Evolutionary conservation across 2,113 vertebrate genomes (phyloP).

Genomic region (Lagopus leucura): DNA sequence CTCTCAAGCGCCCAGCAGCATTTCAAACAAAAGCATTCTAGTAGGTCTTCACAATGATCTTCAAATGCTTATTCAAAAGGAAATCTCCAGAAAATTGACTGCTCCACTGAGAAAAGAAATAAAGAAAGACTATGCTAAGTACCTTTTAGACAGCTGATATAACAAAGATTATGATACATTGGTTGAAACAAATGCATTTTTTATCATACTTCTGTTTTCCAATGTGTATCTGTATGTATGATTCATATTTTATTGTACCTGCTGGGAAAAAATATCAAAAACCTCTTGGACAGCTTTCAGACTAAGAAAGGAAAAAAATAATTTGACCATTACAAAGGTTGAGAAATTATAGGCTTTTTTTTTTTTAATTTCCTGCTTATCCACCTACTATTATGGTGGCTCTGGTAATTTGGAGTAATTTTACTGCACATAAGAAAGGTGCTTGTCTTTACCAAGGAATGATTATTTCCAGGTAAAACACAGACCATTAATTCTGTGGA

Average conservation of each 20-base stretch:
- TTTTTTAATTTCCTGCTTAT: not conserved
- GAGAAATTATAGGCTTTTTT: not conserved
- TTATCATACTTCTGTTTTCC: not conserved
- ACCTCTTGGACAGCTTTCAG: not conserved
- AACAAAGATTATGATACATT: not conserved
- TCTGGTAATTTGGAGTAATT: not conserved
- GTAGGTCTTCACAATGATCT: not conserved
- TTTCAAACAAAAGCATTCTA: slow-evolving; percentile 23
- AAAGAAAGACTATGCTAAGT: slow-evolving; percentile 1
- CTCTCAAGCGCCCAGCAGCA: not conserved
- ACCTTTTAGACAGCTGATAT: not conserved
- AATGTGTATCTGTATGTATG: not conserved
- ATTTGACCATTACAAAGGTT: not conserved
- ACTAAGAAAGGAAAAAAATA: not conserved
- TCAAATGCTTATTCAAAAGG: not conserved
- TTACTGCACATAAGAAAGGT: not conserved
- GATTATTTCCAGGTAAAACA: not conserved
- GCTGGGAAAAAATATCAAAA: not conserved
- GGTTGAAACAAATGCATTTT: slow-evolving; percentile 42
- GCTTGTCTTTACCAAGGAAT: not conserved
- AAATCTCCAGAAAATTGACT: slow-evolving; percentile 19
- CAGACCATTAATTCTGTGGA: not conserved
- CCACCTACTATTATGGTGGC: not conserved
- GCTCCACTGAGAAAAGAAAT: slow-evolving; percentile 35
- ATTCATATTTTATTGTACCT: not conserved